These are phyloP conservation scores for Cabera pusaria DNA, from an alignment of 2,888 invertebrate genomes.

Conservation along the genomic window DNA sequence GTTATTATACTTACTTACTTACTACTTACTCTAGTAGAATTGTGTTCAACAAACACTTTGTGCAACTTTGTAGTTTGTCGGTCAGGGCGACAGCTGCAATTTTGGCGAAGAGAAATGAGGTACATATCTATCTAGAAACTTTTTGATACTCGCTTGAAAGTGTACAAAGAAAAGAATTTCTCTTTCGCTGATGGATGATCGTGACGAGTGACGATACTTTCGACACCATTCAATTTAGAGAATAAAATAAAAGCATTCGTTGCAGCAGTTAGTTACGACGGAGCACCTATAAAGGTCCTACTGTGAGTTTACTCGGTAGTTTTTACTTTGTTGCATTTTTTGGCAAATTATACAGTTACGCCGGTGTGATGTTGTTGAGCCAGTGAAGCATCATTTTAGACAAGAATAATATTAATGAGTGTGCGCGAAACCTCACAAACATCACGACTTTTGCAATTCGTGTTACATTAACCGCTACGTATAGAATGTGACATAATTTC, in stretches of 20 bases:
- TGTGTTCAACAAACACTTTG: neutral
- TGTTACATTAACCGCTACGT: conserved; percentile 55
- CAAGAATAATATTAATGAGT: conserved; percentile 40
- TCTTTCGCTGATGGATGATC: conserved; percentile 48
- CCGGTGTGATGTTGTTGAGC: conserved; percentile 4
- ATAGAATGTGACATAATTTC: conserved; percentile 63
- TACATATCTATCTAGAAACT: conserved; percentile 26
- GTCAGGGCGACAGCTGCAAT: conserved; percentile 9
- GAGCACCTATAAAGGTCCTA: conserved; percentile 21
- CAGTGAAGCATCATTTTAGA: conserved; percentile 21
- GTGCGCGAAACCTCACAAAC: conserved; percentile 43
- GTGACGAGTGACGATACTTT: conserved; percentile 47
- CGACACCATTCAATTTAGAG: conserved; percentile 41
- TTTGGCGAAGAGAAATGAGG: conserved; percentile 17
- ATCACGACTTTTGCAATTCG: conserved; percentile 57
- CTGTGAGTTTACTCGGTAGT: conserved; percentile 10
- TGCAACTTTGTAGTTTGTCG: conserved; percentile 3
- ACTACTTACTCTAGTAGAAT: no score
- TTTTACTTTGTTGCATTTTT: conserved; percentile 15
- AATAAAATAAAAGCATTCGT: conserved; percentile 34
- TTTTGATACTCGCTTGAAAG: conserved; percentile 42
- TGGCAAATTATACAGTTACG: conserved; percentile 11
- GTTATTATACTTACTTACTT: no score
- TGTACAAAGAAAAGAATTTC: conserved; percentile 44
- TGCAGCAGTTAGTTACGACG: conserved; percentile 27